These are phyloP conservation scores for Pycnomerus fuliginosus DNA, from an alignment of 2,888 invertebrate genomes.

Conservation along the genomic window DNA sequence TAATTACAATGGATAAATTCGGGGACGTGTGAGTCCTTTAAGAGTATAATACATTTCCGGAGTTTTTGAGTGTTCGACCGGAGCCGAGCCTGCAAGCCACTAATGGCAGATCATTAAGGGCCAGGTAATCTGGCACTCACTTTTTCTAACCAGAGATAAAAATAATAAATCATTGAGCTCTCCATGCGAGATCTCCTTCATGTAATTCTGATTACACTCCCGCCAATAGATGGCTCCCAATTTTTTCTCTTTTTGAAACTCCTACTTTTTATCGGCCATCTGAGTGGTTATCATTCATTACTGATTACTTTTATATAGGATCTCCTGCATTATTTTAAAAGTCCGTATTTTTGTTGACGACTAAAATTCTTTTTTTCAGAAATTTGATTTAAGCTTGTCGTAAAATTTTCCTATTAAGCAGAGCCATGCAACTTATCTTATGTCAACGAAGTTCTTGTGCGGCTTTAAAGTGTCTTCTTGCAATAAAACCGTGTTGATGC, in stretches of 20 bases:
- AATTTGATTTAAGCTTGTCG: slow-evolving; percentile 6
- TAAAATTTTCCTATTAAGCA: slow-evolving; percentile 21
- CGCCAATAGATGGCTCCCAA: slow-evolving; percentile 34
- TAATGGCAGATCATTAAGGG: slow-evolving; percentile 54
- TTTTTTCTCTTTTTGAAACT: no score
- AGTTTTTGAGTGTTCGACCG: slow-evolving; percentile 42
- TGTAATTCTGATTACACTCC: slow-evolving; percentile 41
- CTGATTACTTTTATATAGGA: no score
- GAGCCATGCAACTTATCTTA: slow-evolving; percentile 17
- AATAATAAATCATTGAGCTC: slow-evolving; percentile 53
- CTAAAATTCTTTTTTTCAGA: no score
- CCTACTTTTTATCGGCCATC: no score
- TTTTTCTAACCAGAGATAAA: slow-evolving; percentile 50
- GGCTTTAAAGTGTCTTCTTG: slow-evolving; percentile 16
- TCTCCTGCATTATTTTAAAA: no score
- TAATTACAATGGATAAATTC: no score
- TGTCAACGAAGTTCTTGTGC: slow-evolving; percentile 18
- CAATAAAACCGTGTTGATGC: slow-evolving; percentile 19
- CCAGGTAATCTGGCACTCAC: slow-evolving; percentile 51
- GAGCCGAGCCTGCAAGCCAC: slow-evolving; percentile 37
- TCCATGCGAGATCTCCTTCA: slow-evolving; percentile 43
- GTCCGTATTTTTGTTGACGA: no score
- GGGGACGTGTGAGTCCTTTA: slow-evolving; percentile 34
- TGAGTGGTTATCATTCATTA: no score
- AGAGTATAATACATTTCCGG: slow-evolving; percentile 33